Percentiles rank a stretch among this genome's conserved stretches.
Evolutionary conservation across 2,888 invertebrate genomes (phyloP).

Genomic region (Nemapogon koenigi): DNA sequence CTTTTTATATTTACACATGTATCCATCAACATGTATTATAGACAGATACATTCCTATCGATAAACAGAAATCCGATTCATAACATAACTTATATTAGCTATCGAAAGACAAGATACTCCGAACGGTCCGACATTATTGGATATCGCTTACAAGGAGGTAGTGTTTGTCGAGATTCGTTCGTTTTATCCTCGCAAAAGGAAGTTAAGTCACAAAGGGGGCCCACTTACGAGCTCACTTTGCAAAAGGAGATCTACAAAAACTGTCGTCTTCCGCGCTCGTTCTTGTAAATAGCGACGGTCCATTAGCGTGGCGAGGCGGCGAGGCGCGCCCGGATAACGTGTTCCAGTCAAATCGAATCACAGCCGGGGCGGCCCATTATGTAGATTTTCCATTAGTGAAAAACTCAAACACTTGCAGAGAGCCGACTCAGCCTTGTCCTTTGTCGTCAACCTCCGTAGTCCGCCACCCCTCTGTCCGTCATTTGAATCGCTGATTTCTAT

Average conservation of each 20-base stretch:
- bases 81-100: too few relatives aligned
- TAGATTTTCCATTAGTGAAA: slow-evolving; percentile 56
- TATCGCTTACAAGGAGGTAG: slow-evolving; percentile 40
- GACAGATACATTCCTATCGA: too few relatives aligned
- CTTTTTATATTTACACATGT: too few relatives aligned
- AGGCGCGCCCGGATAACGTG: slow-evolving; percentile 29
- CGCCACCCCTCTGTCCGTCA: background rate
- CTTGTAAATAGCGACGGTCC: slow-evolving; percentile 39
- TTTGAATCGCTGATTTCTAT: too few relatives aligned
- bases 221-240: slow-evolving; percentile 30
- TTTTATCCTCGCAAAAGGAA: slow-evolving; percentile 32
- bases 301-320: slow-evolving; percentile 40
- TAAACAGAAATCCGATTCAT: too few relatives aligned
- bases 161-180: slow-evolving; percentile 31
- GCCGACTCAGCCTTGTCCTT: slow-evolving; percentile 4
- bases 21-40: too few relatives aligned
- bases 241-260: slow-evolving; percentile 36
- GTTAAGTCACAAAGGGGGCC: slow-evolving; percentile 31
- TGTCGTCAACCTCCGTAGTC: background rate
- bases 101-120: slow-evolving; percentile 30
- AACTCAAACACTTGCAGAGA: slow-evolving; percentile 28
- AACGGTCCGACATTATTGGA: slow-evolving; percentile 37
- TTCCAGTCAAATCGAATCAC: slow-evolving; percentile 51
- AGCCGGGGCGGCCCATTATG: slow-evolving; percentile 45
- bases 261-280: slow-evolving; percentile 26